These are phyloP conservation scores for Alviniconcha marisindica DNA, from an alignment of 1,140 invertebrate genomes.

Conservation along the genomic window DNA sequence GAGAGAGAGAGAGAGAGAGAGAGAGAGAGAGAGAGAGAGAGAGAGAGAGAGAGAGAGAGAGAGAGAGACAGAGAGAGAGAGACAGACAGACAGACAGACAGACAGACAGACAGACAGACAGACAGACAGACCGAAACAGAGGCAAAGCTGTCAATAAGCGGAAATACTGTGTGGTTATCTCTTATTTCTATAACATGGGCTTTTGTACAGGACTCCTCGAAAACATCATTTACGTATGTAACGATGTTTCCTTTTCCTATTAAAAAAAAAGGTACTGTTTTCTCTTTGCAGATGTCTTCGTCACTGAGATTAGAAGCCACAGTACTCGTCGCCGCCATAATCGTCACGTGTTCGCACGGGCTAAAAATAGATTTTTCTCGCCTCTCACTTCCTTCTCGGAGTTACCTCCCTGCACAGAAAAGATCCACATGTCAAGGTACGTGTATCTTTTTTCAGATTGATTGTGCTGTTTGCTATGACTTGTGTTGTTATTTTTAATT, in stretches of 20 bases:
- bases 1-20: not conserved
- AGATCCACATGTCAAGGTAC: constrained; percentile 24
- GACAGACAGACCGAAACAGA: not conserved
- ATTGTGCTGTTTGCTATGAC: not conserved
- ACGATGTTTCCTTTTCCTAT: not conserved
- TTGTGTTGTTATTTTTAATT: not conserved
- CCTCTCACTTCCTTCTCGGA: constrained; percentile 30
- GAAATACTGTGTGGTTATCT: not conserved
- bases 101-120: not conserved
- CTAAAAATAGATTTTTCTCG: constrained; percentile 40
- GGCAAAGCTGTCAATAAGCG: too few species aligned
- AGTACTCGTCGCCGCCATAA: constrained; percentile 22
- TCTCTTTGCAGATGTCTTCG: constrained; percentile 32
- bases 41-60: too few species aligned
- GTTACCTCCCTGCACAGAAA: constrained; percentile 21
- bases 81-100: not conserved
- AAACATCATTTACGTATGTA: not conserved
- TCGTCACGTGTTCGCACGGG: constrained; percentile 34
- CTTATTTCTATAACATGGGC: not conserved
- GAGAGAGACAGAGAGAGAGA: not conserved
- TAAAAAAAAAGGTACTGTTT: not conserved
- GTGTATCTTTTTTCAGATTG: not conserved
- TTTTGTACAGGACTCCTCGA: not conserved
- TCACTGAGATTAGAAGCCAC: constrained; percentile 9
- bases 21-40: too few species aligned